Conservation (phyloP, 2,113 vertebrate species). For the Tiliqua scincoides region DNA sequence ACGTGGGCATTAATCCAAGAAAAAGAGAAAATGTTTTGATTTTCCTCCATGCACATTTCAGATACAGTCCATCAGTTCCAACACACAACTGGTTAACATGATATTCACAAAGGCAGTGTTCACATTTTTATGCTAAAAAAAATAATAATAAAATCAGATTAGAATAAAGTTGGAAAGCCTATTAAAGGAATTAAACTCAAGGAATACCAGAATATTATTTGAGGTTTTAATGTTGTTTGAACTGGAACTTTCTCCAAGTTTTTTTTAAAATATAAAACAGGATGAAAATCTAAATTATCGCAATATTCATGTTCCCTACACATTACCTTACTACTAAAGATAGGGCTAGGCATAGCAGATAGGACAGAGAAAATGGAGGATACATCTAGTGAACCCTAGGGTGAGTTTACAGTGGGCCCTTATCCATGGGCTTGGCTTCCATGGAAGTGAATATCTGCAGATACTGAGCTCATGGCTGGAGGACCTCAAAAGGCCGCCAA, state of each 20-base stretch:
- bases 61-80: not conserved
- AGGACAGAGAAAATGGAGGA: not conserved
- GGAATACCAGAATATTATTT: not conserved
- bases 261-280: not conserved
- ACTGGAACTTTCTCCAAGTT: not conserved
- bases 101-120: not conserved
- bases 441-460: not conserved
- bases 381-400: not conserved
- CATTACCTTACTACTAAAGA: slow-evolving; percentile 25
- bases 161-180: slow-evolving; percentile 21
- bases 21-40: not conserved
- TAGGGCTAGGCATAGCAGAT: not conserved
- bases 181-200: not conserved
- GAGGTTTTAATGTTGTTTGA: not conserved
- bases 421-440: no score
- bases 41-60: not conserved
- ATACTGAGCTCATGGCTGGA: no score
- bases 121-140: not conserved
- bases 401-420: no score
- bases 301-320: not conserved
- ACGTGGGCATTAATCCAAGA: not conserved
- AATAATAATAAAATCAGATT: not conserved
- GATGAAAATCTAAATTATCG: not conserved
- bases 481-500: no score
- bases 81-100: fast-evolving